phyloP scores from a whole-genome alignment of 2,888 invertebrate genomes.

The Tridacna crocea region DNA sequence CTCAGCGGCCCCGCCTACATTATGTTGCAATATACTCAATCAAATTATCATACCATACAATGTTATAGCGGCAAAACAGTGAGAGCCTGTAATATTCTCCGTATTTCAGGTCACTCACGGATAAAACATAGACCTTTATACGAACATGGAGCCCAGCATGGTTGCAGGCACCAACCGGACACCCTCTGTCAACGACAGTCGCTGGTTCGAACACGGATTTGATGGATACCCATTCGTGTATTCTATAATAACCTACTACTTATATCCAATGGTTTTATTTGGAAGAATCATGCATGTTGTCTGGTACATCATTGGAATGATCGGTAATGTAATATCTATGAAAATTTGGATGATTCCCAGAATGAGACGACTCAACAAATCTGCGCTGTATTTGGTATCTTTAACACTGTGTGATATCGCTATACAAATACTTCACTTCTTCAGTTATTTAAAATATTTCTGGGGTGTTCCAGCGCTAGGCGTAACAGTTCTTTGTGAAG shows the following conservation, averaged over 20 bases:
- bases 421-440: constrained; percentile 78
- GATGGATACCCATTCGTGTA: constrained; percentile 44
- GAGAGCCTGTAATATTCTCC: constrained; percentile 21
- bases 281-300: constrained; percentile 79
- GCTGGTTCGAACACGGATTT: constrained; percentile 12
- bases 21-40: too few species aligned
- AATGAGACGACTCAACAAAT: constrained; percentile 80
- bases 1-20: too few species aligned
- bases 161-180: neutral
- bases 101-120: constrained; percentile 17
- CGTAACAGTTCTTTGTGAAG: constrained; percentile 75
- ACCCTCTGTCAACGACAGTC: constrained; percentile 6
- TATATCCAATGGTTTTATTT: constrained; percentile 71
- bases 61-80: neutral
- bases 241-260: constrained; percentile 47
- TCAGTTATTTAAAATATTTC: constrained; percentile 80
- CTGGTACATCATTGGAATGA: constrained; percentile 80
- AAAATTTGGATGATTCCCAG: constrained; percentile 79
- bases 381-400: constrained; percentile 81
- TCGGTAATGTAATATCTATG: constrained; percentile 80
- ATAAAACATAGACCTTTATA: neutral
- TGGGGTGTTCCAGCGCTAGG: constrained; percentile 77
- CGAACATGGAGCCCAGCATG: neutral
- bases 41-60: too few species aligned
- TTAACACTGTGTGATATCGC: constrained; percentile 80